These are phyloP conservation scores for Gymnoscopelus braueri DNA, from an alignment of 2,797 vertebrate genomes.

Conservation along the genomic window DNA sequence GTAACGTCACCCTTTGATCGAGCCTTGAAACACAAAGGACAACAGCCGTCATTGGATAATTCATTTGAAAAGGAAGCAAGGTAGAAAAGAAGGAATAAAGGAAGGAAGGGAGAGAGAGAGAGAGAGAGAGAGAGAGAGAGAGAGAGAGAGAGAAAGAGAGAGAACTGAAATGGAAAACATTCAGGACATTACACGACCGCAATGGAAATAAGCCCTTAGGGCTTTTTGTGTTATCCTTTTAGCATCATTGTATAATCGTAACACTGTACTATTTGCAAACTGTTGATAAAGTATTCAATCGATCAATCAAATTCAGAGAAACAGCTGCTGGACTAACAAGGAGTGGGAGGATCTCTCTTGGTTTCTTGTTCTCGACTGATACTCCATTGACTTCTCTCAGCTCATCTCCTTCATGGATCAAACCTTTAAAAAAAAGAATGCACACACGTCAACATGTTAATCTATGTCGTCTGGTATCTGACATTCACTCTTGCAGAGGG, in stretches of 20 bases:
- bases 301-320: background rate
- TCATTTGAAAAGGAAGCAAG: background rate
- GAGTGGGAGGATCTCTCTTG: slow-evolving; percentile 91
- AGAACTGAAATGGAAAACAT: no score
- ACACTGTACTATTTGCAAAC: no score
- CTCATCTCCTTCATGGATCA: slow-evolving; percentile 94
- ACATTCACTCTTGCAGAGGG: no score
- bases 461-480: no score
- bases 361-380: slow-evolving; percentile 88
- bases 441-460: no score
- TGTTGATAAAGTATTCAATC: no score
- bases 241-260: no score
- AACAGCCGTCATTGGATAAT: background rate
- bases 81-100: background rate
- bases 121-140: background rate
- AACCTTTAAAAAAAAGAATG: slow-evolving; percentile 75
- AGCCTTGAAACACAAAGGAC: slow-evolving; percentile 73
- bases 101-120: background rate
- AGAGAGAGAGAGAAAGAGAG: no score
- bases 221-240: background rate
- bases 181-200: no score
- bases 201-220: slow-evolving; percentile 9
- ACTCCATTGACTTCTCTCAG: slow-evolving; percentile 94
- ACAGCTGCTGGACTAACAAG: slow-evolving; percentile 79
- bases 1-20: slow-evolving; percentile 88